Evolutionary conservation across 2,888 invertebrate species (phyloP).

Genomic region (Eupelmus urozonus): DNA sequence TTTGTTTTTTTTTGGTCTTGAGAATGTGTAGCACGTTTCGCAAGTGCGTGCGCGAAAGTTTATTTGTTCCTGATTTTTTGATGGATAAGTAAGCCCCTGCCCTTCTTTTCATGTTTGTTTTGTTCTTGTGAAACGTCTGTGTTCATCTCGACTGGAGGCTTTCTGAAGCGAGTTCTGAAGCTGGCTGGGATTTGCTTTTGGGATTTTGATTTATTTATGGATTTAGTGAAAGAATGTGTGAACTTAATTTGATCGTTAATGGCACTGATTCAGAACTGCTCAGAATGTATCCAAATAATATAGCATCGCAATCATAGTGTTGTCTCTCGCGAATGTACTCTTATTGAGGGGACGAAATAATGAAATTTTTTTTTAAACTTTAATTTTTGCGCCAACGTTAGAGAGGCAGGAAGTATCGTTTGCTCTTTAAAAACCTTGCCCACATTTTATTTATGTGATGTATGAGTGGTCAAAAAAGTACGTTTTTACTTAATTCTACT

Average conservation of each 20-base stretch:
- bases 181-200: neutral
- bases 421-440: constrained; percentile 20
- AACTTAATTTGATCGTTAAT: too few relatives aligned
- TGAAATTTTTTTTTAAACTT: constrained; percentile 25
- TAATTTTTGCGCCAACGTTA: constrained; percentile 18
- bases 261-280: constrained; percentile 6
- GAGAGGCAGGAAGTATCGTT: constrained; percentile 13
- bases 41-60: neutral
- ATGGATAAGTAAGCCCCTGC: neutral
- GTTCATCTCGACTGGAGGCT: constrained; percentile 36
- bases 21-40: neutral
- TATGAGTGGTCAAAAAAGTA: constrained; percentile 27
- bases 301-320: constrained; percentile 27
- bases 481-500: neutral
- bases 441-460: constrained; percentile 16
- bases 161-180: constrained; percentile 19
- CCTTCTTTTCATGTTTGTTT: constrained; percentile 33
- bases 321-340: constrained; percentile 24
- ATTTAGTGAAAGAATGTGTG: too few relatives aligned
- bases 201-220: neutral
- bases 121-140: constrained; percentile 49
- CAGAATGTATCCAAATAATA: constrained; percentile 37
- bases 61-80: constrained; percentile 46
- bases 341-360: constrained; percentile 1
- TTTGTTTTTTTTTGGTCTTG: too few relatives aligned